Evolutionary conservation across 2,113 vertebrate species (phyloP).

Genomic region (Mustelus asterias): DNA sequence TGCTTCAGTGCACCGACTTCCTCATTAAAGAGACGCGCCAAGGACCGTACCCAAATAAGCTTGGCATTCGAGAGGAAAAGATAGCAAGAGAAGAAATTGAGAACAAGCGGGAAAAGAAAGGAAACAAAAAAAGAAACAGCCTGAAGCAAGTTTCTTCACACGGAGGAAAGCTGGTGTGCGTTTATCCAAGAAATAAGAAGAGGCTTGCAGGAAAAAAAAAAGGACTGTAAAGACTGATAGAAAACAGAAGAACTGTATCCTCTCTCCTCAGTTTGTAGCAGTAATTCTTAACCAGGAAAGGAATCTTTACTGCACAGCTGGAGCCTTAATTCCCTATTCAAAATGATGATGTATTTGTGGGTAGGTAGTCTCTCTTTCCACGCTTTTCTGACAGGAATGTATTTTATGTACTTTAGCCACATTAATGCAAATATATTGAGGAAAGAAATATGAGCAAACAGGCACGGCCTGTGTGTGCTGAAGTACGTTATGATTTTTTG

Average conservation of each 20-base stretch:
- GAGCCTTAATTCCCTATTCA: slow-evolving; percentile 66
- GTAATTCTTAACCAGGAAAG: slow-evolving; percentile 64
- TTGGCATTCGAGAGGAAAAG: slow-evolving; percentile 47
- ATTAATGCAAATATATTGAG: neutral
- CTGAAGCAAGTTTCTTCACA: slow-evolving; percentile 60
- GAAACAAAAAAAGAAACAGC: slow-evolving; percentile 49
- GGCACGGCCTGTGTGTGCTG: neutral
- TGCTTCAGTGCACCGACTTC: slow-evolving; percentile 63
- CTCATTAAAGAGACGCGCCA: slow-evolving; percentile 70
- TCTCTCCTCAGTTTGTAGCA: slow-evolving; percentile 50
- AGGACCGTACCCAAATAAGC: slow-evolving; percentile 72
- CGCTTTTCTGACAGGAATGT: slow-evolving; percentile 48
- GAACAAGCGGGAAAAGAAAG: slow-evolving; percentile 49
- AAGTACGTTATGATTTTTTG: neutral
- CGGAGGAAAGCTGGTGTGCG: slow-evolving; percentile 62
- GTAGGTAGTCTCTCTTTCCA: slow-evolving; percentile 70
- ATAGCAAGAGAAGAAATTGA: slow-evolving; percentile 46
- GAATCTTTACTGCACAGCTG: slow-evolving; percentile 65
- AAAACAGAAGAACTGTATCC: slow-evolving; percentile 62
- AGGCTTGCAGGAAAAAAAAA: slow-evolving; percentile 57
- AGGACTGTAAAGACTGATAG: slow-evolving; percentile 63
- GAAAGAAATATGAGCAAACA: neutral
- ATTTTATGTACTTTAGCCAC: slow-evolving; percentile 42
- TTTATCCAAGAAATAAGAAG: slow-evolving; percentile 66
- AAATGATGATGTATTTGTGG: slow-evolving; percentile 93